phyloP scores from a whole-genome alignment of 2,113 vertebrate species.

The human (Homo sapiens) region DNA sequence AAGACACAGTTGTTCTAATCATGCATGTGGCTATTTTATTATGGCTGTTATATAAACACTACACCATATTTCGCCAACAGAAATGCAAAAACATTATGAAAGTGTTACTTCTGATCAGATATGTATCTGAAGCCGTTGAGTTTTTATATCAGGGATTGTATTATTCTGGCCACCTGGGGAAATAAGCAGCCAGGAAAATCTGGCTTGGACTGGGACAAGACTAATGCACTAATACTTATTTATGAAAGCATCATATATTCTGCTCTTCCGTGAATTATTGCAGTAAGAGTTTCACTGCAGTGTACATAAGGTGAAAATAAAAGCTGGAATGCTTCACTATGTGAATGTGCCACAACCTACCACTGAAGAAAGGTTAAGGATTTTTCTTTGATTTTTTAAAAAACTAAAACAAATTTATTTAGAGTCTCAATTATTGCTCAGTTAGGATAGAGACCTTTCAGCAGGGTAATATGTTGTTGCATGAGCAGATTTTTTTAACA shows the following conservation, averaged over 20 bases:
- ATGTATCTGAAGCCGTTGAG: slow-evolving; percentile 48
- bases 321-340: not conserved
- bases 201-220: slow-evolving; percentile 67
- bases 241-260: slow-evolving; percentile 66
- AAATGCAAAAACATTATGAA: slow-evolving; percentile 61
- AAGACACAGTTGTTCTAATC: slow-evolving; percentile 55
- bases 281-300: not conserved
- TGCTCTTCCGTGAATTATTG: slow-evolving; percentile 60
- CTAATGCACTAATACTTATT: slow-evolving; percentile 58
- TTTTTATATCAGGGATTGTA: slow-evolving; percentile 42
- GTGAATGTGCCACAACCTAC: not conserved
- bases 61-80: slow-evolving; percentile 73
- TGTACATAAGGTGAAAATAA: not conserved
- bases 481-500: not conserved
- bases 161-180: slow-evolving; percentile 60
- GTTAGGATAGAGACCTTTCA: not conserved
- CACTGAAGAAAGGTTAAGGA: not conserved
- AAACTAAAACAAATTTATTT: not conserved
- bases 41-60: slow-evolving; percentile 55
- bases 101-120: slow-evolving; percentile 67
- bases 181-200: slow-evolving; percentile 67
- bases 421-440: not conserved
- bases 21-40: slow-evolving; percentile 63
- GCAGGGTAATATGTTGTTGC: not conserved
- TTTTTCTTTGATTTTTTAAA: not conserved